phyloP scores from a whole-genome alignment of 2,113 vertebrate species.

The Calyptommatus sinebrachiatus region DNA sequence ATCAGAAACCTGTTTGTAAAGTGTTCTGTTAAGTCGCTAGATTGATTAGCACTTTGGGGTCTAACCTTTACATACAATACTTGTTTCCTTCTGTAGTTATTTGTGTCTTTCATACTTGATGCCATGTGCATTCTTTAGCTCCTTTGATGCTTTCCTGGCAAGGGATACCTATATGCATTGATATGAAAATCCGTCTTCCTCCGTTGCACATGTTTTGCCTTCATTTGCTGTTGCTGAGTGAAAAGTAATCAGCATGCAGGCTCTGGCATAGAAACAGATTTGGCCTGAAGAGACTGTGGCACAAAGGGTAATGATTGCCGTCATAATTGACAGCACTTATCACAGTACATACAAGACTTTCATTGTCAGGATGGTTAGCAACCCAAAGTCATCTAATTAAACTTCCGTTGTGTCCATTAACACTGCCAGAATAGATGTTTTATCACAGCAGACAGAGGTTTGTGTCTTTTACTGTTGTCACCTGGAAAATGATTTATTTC shows the following conservation, averaged over 20 bases:
- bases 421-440: slow-evolving; percentile 19
- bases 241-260: slow-evolving; percentile 12
- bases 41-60: slow-evolving; percentile 48
- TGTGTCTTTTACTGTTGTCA: slow-evolving; percentile 26
- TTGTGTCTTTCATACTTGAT: slow-evolving; percentile 37
- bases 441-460: slow-evolving; percentile 20
- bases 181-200: background rate
- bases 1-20: slow-evolving; percentile 28
- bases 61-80: slow-evolving; percentile 43
- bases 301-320: background rate
- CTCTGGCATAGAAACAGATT: slow-evolving; percentile 1
- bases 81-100: slow-evolving; percentile 31
- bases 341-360: slow-evolving; percentile 27
- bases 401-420: slow-evolving; percentile 37
- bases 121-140: slow-evolving; percentile 32
- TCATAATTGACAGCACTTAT: slow-evolving; percentile 17
- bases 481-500: slow-evolving; percentile 55
- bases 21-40: slow-evolving; percentile 30
- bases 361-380: background rate
- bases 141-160: slow-evolving; percentile 42
- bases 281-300: background rate
- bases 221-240: slow-evolving; percentile 17
- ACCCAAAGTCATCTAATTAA: slow-evolving; percentile 42
- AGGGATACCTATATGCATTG: background rate
- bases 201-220: background rate